Evolutionary conservation across 37 sponge, comb jelly and placozoan genomes (phyloP).

Genomic region (Halisarca cf. caerulea): DNA sequence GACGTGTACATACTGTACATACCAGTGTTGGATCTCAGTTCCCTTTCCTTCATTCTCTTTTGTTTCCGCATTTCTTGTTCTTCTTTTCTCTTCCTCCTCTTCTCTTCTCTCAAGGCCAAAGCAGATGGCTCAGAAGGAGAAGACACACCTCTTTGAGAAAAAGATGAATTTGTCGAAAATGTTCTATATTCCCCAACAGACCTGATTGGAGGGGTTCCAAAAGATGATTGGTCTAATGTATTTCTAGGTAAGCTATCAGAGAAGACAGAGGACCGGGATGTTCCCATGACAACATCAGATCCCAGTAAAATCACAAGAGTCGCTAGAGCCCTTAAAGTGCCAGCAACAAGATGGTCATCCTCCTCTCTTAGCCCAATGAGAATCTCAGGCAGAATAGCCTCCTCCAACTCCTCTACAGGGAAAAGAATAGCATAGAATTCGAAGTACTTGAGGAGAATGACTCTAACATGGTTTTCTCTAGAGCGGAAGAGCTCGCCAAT

Average conservation of each 20-base stretch:
- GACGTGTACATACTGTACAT: neutral
- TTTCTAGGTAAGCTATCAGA: conserved; percentile 42
- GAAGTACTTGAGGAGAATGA: conserved; percentile 48
- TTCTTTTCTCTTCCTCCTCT: conserved; percentile 33
- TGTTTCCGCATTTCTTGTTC: conserved; percentile 48
- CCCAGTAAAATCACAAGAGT: conserved; percentile 65
- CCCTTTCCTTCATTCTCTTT: conserved; percentile 19
- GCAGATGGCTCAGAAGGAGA: neutral
- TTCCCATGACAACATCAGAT: conserved; percentile 67
- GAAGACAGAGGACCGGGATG: conserved; percentile 42
- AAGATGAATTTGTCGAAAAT: neutral
- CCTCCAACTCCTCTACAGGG: conserved; percentile 34
- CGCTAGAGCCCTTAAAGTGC: conserved; percentile 64
- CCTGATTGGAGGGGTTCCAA: neutral
- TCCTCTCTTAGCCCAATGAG: conserved; percentile 62
- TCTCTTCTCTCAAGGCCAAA: conserved; percentile 19
- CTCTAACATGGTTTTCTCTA: conserved; percentile 48
- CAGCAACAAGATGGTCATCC: conserved; percentile 55
- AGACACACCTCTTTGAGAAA: neutral
- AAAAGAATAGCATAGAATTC: conserved; percentile 27
- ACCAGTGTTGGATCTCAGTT: neutral
- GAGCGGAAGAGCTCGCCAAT: conserved; percentile 46
- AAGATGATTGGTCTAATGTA: neutral
- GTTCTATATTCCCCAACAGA: neutral
- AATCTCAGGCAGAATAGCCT: conserved; percentile 54